phyloP scores from a whole-genome alignment of 2,888 invertebrate genomes.

The Trypoxylon attenuatum region DNA sequence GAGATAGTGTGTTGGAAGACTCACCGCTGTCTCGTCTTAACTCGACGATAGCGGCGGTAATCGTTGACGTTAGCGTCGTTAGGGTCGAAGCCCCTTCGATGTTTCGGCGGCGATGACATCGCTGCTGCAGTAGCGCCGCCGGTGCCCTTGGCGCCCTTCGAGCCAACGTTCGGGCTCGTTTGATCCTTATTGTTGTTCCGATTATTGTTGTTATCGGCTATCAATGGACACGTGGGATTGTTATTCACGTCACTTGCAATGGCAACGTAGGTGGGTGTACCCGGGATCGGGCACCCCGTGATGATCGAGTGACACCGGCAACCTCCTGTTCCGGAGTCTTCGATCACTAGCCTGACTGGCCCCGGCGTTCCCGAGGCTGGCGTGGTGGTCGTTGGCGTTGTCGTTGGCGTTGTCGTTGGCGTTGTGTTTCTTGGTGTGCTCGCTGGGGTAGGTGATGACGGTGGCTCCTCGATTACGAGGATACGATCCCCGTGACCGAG shows the following conservation, averaged over 20 bases:
- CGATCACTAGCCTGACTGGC: too few relatives aligned
- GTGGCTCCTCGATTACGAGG: constrained; percentile 68
- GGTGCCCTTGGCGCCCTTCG: constrained; percentile 54
- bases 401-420: not conserved
- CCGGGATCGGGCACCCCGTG: constrained; percentile 57
- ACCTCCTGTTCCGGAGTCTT: too few relatives aligned
- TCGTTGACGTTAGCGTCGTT: constrained; percentile 65
- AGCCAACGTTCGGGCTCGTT: constrained; percentile 46
- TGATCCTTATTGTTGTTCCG: constrained; percentile 32
- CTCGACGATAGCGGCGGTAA: constrained; percentile 69
- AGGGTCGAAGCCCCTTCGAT: constrained; percentile 69
- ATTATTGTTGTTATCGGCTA: constrained; percentile 24
- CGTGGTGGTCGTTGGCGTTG: not conserved
- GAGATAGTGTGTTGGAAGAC: too few relatives aligned
- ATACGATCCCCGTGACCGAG: constrained; percentile 67
- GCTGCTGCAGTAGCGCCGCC: constrained; percentile 57
- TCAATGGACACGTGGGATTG: not conserved
- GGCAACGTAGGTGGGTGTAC: constrained; percentile 50
- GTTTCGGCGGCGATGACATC: constrained; percentile 69
- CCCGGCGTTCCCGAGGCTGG: not conserved
- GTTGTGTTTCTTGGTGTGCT: not conserved
- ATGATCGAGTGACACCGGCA: constrained; percentile 56
- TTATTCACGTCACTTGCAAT: constrained; percentile 27
- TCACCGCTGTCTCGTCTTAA: constrained; percentile 70
- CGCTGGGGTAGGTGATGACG: constrained; percentile 20